Evolutionary conservation across 2,888 invertebrate genomes (phyloP), one percentile per base, ranked within the genome.

Genomic region (Drosophila nr. perissopoda): DNA sequence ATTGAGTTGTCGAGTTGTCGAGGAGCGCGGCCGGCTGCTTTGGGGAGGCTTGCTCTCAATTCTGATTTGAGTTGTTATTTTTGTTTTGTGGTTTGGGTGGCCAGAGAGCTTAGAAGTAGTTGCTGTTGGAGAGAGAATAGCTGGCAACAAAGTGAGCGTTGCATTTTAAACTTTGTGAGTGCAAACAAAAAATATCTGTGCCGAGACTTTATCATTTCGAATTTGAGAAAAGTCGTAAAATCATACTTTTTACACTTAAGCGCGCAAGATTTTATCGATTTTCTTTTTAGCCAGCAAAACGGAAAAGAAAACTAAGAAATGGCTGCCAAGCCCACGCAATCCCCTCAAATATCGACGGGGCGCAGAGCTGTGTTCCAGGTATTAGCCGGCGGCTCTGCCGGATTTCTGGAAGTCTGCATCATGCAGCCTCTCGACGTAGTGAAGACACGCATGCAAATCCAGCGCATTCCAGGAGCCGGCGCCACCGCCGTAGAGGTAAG

Each of bases 371-470:
- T 85, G 49, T 83, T 92, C 48, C 93, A 93, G 65, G 91, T 92
- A 59, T 64, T 91, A 25, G 96, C 98, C 73, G 98, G 98, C 73
- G 98, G 98, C 64, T 97, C 97, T 79, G 98, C 98, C 87, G 97
- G 97, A 92, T 98, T 99, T 93, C 95, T 98, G 57, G 98, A 99
- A 95, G 98, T 98, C 73, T 98, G 97, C 92, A 96, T 98, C 60
- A 99, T 99, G 98, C 98, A 99, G 93, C 99, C 99, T 0, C 94
- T 99, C 91, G 99, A 99, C 93, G 94, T 99, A 70, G 96, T 99
- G 4, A 99, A 99, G 94, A 99, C 99, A 2, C 95, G 99, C 82
- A 95, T 97, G 82, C 97, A 97, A 93, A 93, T 97, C 57, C 97
- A 97, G 93, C 93, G 78, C 65, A 65, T 56, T 2, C 76, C 79